phyloP scores from a whole-genome alignment of 1,140 invertebrate species.

The Ganaspis sp. region DNA sequence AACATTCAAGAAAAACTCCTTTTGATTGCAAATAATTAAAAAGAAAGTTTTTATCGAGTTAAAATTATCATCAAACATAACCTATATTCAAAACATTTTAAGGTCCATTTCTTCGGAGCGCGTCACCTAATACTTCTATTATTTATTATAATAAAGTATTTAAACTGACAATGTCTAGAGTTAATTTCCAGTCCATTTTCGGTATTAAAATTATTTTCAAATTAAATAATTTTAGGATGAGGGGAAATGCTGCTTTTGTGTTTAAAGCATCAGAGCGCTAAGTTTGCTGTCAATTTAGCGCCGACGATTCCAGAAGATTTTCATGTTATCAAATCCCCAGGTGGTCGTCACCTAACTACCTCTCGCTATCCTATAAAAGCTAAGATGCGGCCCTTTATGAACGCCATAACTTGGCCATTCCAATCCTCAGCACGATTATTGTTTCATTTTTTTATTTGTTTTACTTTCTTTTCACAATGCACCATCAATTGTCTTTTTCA shows the following conservation, averaged over 20 bases:
- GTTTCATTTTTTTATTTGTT: conserved; percentile 15
- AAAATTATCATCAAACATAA: no score
- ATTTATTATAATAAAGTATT: no score
- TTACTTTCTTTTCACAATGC: not conserved
- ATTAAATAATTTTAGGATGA: not conserved
- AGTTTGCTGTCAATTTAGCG: not conserved
- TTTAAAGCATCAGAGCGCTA: not conserved
- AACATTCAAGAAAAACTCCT: no score
- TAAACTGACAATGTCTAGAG: no score
- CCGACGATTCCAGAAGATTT: not conserved
- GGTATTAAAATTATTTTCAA: not conserved
- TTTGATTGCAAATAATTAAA: no score
- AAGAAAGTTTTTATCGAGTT: no score
- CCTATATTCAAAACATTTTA: no score
- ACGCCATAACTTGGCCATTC: not conserved
- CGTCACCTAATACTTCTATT: no score
- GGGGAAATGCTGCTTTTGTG: not conserved
- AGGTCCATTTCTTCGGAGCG: no score
- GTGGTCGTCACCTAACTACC: conserved; percentile 20
- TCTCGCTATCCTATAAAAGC: conserved; percentile 9
- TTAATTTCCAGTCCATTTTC: no score
- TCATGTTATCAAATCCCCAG: conserved; percentile 22
- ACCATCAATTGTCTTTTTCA: conserved; percentile 2
- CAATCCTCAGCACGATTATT: conserved; percentile 11
- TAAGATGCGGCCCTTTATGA: conserved; percentile 27